phyloP scores from a whole-genome alignment of 2,888 invertebrate species.

The Fabriciana adippe region DNA sequence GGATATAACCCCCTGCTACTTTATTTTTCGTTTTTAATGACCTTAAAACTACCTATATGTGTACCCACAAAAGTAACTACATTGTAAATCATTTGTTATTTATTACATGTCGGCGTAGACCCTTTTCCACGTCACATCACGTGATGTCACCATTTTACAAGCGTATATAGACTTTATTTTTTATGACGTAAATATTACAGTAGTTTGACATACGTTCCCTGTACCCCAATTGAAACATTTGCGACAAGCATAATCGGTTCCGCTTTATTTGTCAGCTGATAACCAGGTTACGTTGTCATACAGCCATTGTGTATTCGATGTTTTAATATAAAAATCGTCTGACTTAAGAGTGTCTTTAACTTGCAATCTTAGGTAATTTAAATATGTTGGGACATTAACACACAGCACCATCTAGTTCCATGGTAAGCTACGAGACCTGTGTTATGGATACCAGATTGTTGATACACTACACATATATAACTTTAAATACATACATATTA shows the following conservation, averaged over 20 bases:
- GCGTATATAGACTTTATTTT: conserved; percentile 18
- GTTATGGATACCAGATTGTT: too few relatives aligned
- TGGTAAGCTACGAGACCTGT: too few relatives aligned
- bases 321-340: not conserved
- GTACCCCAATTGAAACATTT: conserved; percentile 46
- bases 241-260: conserved; percentile 54
- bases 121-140: conserved; percentile 12
- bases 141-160: conserved; percentile 1
- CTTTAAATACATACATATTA: too few relatives aligned
- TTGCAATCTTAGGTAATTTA: too few relatives aligned
- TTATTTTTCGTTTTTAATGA: not conserved
- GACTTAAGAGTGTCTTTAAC: too few relatives aligned
- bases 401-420: too few relatives aligned
- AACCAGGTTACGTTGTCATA: conserved; percentile 17
- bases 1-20: too few relatives aligned
- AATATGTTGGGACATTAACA: too few relatives aligned
- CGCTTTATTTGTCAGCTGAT: conserved; percentile 58
- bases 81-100: conserved; percentile 3
- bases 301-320: conserved; percentile 1
- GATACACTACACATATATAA: too few relatives aligned
- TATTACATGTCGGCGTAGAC: conserved; percentile 5
- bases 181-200: conserved; percentile 8
- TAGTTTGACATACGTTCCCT: conserved; percentile 7
- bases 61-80: not conserved
- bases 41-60: not conserved